phyloP scores from a whole-genome alignment of 53 echinoderm and acorn worm species.

The Actinopyga echinites region DNA sequence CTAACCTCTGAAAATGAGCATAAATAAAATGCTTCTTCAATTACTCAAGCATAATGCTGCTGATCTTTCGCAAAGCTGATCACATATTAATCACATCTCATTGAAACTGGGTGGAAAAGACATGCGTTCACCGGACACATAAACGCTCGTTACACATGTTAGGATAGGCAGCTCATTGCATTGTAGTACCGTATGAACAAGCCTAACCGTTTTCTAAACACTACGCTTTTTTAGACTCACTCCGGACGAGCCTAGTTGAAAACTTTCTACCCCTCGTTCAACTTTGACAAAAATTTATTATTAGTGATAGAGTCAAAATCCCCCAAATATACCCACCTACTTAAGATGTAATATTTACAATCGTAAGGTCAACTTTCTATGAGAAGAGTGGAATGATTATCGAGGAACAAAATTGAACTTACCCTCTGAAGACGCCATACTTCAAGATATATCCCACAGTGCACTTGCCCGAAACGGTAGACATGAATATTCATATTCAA shows the following conservation, averaged over 20 bases:
- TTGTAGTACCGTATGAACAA: not conserved
- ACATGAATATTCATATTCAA: conserved; percentile 45
- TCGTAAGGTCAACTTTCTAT: too few species aligned
- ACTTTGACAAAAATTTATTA: not conserved
- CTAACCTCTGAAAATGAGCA: too few species aligned
- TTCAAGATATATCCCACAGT: conserved; percentile 11
- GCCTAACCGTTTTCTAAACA: too few species aligned
- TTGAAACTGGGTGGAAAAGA: too few species aligned
- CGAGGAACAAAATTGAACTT: not conserved
- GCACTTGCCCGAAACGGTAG: not conserved
- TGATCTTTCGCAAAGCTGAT: too few species aligned
- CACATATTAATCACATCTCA: too few species aligned
- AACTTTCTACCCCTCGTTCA: conserved; percentile 35
- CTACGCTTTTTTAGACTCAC: not conserved
- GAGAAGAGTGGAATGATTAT: too few species aligned
- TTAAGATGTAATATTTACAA: too few species aligned
- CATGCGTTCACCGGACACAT: too few species aligned
- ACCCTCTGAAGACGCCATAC: conserved; percentile 82
- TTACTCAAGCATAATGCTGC: too few species aligned
- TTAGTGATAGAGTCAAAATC: too few species aligned
- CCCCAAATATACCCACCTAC: not conserved
- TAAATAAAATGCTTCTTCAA: too few species aligned
- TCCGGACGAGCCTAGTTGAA: conserved; percentile 32
- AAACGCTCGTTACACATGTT: not conserved
- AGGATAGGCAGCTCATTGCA: not conserved